Evolutionary conservation across 2,888 invertebrate genomes (phyloP), one percentile per base, ranked within the genome.

Genomic region (Bombylius major): DNA sequence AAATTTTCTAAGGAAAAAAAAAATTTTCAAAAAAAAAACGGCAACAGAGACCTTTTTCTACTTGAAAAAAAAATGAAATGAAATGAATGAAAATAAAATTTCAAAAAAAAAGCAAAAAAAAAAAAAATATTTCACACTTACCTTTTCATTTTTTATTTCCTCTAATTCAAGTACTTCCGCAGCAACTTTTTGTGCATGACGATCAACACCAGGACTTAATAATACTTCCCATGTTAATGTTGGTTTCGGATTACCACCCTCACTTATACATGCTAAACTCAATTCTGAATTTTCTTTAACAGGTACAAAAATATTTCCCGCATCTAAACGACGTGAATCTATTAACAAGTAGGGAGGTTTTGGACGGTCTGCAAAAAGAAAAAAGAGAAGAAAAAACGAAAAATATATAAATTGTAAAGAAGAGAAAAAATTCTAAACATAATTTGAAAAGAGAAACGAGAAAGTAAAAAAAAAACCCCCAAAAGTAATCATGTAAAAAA

Each of bases 221-320:
- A 75, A 58, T 31, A 75, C 72, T 56, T 75, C 75, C 75, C 75
- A 75, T 39, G 70, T 73, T 33, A 74, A 65, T 47, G 81, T 77
- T 23, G 86, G 83, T 39, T 82, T 81, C 1, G 87, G 87, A 65
- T 85, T 81, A 49, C 83, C 83, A 72, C 90, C 90, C 73, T 91
- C 90, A 59, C 88, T 89, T n/a, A 89, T 84, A 68, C 92, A 92
- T 61, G 87, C 83, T 61, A 92, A 82, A 58, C 85, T 85, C 44
- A 92, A 77, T 67, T 88, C 86, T 39, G 87, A 85, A 70, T 89
- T 89, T 71, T 92, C 91, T 65, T 88, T 81, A 31, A 91, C 89
- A 1, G 91, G 91, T 64, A 90, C 86, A 78, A 90, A 90, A 60
- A 87, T 84, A 76, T 90, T 90, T 61, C 89, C 89, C 0, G 89